Conservation (phyloP, 2,888 invertebrate species). For the Nomada ferruginata region DNA sequence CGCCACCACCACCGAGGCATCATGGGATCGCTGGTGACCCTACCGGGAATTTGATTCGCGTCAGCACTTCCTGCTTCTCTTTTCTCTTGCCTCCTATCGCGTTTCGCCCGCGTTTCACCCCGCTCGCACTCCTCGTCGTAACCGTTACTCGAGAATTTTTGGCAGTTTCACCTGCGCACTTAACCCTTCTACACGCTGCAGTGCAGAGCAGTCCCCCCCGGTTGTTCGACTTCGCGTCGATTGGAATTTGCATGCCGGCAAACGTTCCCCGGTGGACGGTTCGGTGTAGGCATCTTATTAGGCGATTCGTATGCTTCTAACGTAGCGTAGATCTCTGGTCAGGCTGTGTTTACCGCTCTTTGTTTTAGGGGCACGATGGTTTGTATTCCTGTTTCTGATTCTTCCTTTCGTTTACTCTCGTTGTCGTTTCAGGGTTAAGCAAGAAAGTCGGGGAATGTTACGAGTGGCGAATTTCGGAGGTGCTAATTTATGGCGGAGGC, state of each 20-base stretch:
- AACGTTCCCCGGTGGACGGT: no score
- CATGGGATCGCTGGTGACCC: slow-evolving; percentile 50
- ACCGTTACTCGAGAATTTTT: slow-evolving; percentile 4
- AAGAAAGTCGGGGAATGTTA: no score
- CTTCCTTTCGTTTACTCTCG: not conserved
- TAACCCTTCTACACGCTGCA: no score
- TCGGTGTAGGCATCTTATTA: no score
- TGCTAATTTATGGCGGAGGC: slow-evolving; percentile 1
- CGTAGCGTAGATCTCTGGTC: not conserved
- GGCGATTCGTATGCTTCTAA: no score
- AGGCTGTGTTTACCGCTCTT: no score
- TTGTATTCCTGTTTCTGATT: no score
- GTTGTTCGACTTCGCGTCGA: no score
- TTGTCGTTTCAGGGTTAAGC: not conserved
- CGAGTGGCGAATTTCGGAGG: not conserved
- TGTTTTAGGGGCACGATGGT: no score
- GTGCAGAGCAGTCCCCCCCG: no score
- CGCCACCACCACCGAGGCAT: slow-evolving; percentile 46
- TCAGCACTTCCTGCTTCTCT: slow-evolving; percentile 42
- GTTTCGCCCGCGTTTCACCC: slow-evolving; percentile 3
- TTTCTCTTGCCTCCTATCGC: slow-evolving; percentile 15
- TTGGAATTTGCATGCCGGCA: no score
- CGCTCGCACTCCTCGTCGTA: not conserved
- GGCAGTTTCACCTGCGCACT: not conserved
- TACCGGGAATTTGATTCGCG: slow-evolving; percentile 57